These are phyloP conservation scores for Forficula auricularia DNA, from an alignment of 1,140 invertebrate genomes.

Conservation along the genomic window DNA sequence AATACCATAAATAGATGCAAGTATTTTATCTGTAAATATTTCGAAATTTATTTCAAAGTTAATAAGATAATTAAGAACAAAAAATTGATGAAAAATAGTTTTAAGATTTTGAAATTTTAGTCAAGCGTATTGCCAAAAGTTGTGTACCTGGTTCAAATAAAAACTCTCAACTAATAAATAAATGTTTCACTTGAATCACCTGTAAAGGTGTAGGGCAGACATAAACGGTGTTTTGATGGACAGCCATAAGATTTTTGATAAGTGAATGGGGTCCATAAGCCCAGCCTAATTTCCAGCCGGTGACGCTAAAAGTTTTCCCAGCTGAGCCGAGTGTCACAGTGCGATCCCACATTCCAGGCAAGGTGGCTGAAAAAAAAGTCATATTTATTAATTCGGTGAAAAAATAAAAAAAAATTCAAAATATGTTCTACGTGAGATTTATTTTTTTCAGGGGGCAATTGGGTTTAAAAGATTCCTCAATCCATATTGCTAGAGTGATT, in stretches of 20 bases:
- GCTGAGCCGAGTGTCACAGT: conserved; percentile 95
- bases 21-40: too few species aligned
- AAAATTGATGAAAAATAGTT: background rate
- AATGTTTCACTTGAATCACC: conserved; percentile 23
- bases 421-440: too few species aligned
- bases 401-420: too few species aligned
- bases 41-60: background rate
- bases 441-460: too few species aligned
- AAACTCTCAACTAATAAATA: background rate
- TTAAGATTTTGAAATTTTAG: background rate
- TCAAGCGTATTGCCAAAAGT: background rate
- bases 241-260: conserved; percentile 60
- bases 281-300: conserved; percentile 97
- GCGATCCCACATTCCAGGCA: conserved; percentile 94
- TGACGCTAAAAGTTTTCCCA: conserved; percentile 94
- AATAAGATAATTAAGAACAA: background rate
- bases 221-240: conserved; percentile 91
- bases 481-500: too few species aligned
- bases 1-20: too few species aligned
- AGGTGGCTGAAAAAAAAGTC: conserved; percentile 42
- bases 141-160: background rate
- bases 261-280: conserved; percentile 71
- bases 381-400: too few species aligned
- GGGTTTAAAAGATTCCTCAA: too few species aligned
- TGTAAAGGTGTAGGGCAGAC: conserved; percentile 72